Percentiles rank a stretch among this genome's conserved stretches.
Conservation (phyloP, 2,888 invertebrate species). For the Melieria picta region DNA sequence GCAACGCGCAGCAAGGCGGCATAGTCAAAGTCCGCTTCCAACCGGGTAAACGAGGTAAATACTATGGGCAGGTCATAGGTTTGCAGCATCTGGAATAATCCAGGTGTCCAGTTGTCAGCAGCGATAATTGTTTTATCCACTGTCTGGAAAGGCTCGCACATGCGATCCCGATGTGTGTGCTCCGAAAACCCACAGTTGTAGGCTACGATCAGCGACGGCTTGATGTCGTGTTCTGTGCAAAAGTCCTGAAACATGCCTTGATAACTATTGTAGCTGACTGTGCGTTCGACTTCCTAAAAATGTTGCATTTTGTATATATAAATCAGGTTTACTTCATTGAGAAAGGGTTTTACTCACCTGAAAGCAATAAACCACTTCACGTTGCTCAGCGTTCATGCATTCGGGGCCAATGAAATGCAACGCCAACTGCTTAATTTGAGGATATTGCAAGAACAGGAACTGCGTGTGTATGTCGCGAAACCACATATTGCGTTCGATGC, state of each 20-base stretch:
- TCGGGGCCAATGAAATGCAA: constrained; percentile 55
- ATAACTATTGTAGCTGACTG: constrained; percentile 33
- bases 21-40: constrained; percentile 52
- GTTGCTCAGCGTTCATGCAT: not conserved
- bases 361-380: constrained; percentile 6
- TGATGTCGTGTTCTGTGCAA: constrained; percentile 24
- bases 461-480: constrained; percentile 51
- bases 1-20: constrained; percentile 42
- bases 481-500: constrained; percentile 47
- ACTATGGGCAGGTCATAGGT: constrained; percentile 53
- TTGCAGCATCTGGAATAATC: constrained; percentile 47
- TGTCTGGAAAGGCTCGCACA: not conserved
- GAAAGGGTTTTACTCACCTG: constrained; percentile 27
- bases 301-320: not conserved
- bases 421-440: constrained; percentile 45
- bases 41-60: constrained; percentile 54
- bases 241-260: constrained; percentile 48
- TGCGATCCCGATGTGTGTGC: constrained; percentile 17
- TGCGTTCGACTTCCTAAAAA: constrained; percentile 39
- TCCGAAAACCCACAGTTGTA: constrained; percentile 59
- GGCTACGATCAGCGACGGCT: constrained; percentile 51
- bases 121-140: not conserved
- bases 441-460: constrained; percentile 55
- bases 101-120: constrained; percentile 43
- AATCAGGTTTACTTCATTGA: not conserved